phyloP scores from a whole-genome alignment of 2,113 vertebrate genomes.

The Xiphophorus hellerii region DNA sequence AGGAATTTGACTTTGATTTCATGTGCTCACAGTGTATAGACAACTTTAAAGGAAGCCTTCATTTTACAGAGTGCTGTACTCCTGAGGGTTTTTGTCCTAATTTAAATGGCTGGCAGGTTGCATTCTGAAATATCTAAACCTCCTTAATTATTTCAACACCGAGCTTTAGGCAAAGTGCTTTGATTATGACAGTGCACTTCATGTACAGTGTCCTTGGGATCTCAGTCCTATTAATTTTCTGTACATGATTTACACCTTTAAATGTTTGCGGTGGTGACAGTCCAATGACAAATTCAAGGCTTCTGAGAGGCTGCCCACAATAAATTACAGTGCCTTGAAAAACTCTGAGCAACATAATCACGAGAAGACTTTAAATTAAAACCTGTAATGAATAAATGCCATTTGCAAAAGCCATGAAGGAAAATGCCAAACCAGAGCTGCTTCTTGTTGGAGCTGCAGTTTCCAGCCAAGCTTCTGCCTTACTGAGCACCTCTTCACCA shows the following conservation, averaged over 20 bases:
- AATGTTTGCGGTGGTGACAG: background rate
- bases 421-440: too few relatives aligned
- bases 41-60: too few relatives aligned
- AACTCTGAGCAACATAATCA: too few relatives aligned
- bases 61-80: background rate
- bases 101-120: background rate
- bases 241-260: background rate
- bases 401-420: too few relatives aligned
- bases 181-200: background rate
- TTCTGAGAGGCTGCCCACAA: background rate
- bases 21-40: too few relatives aligned
- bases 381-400: background rate
- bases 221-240: background rate
- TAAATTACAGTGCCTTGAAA: background rate
- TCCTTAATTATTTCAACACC: background rate
- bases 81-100: background rate
- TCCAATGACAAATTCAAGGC: background rate
- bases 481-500: too few relatives aligned
- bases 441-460: too few relatives aligned
- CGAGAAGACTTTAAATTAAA: too few relatives aligned
- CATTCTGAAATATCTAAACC: background rate
- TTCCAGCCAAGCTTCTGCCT: too few relatives aligned
- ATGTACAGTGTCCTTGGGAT: background rate
- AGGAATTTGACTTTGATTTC: too few relatives aligned
- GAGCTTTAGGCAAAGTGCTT: background rate